Conservation (phyloP, 2,113 vertebrate genomes). For the Copsychus sechellarum region DNA sequence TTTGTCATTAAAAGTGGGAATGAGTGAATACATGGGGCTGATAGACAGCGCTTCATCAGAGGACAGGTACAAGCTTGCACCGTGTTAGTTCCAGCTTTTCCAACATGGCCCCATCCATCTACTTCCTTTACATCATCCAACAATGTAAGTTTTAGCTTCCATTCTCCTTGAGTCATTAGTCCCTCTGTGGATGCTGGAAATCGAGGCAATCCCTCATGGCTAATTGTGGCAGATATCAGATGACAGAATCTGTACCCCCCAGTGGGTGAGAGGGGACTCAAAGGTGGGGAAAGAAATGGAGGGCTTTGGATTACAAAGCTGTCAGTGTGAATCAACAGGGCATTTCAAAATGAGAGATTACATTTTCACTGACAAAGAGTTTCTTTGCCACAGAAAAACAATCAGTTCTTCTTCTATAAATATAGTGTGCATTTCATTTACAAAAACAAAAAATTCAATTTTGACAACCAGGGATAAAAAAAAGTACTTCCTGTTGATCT, state of each 20-base stretch:
- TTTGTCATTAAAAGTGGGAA: not conserved
- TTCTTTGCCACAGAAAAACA: not conserved
- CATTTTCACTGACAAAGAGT: not conserved
- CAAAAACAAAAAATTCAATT: not conserved
- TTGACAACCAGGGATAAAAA: not conserved
- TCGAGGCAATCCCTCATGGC: not conserved
- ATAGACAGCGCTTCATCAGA: not conserved
- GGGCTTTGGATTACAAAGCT: not conserved
- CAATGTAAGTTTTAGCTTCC: not conserved
- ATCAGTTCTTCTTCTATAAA: not conserved
- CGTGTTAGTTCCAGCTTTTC: not conserved
- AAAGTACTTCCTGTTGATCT: constrained; percentile 28
- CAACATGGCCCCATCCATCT: not conserved
- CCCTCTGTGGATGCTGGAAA: constrained; percentile 1
- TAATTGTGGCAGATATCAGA: constrained; percentile 13
- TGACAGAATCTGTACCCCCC: not conserved
- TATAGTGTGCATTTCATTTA: not conserved
- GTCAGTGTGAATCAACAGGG: not conserved
- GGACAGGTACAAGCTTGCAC: not conserved
- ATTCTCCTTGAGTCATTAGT: not conserved
- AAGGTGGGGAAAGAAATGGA: not conserved
- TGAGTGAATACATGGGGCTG: not conserved
- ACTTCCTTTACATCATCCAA: not conserved
- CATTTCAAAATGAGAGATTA: not conserved
- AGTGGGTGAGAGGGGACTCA: not conserved